Evolutionary conservation across 2,797 vertebrate species (phyloP), one percentile per base, ranked within the genome.

Genomic region (Borostomias antarcticus): DNA sequence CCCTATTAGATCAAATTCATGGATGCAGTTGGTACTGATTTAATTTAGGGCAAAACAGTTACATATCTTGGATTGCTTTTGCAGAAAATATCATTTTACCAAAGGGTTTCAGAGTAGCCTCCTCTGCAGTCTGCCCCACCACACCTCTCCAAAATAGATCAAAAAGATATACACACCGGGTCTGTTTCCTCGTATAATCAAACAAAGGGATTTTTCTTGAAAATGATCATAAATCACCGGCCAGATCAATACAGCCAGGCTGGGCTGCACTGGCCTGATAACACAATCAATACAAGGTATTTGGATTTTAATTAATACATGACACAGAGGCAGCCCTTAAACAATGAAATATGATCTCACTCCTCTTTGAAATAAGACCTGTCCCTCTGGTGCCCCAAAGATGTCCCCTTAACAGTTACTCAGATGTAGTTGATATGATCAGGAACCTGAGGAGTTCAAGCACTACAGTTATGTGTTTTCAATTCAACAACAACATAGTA

Each of bases 301-400:
- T 96, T 95, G 95, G 93, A 95, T 96, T 97, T 95, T 95, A 98
- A 97, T 96, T 95, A 94, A 95, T 95, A 95, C 93, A 85, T 92
- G 93, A 93, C 91, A 75, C 87, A 81, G 80, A 83, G 85, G 82
- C 85, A 82, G 83, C 84, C 86, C 92, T 92, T 94, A 93, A 93
- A 91, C 92, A 68, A 90, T 95, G 93, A 95, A 95, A 95, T 95
- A 94, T 92, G 93, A 94, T 93, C 94, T 85, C 84, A 83, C 5
- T 45, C 30, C 64, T 72, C 52, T 70, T 72, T 81, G 92, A 95
- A 95, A 94, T 94, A 94, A 92, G 89, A 83, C 91, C 83, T 69
- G 86, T 86, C 68, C 86, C 72, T 76, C 86, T 87, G 80, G 91
- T 89, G 89, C 86, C 78, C 91, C 89, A 78, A 92, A 86, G 80